Evolutionary conservation across 37 sponge, comb jelly and placozoan species (phyloP).

Genomic region (Lycopodina hypogea): DNA sequence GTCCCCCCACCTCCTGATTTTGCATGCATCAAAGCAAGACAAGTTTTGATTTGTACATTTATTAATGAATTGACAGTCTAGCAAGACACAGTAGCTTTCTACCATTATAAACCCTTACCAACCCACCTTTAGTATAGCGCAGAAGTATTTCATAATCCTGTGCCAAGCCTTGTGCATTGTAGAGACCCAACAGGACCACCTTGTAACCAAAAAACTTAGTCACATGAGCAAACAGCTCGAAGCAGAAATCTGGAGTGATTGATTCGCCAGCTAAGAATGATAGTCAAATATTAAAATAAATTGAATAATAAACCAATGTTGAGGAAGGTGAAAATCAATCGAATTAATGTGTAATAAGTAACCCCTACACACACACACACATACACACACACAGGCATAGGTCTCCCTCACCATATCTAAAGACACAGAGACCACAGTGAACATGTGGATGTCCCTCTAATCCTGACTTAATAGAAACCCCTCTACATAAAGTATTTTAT

Average conservation of each 20-base stretch:
- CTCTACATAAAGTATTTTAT: too few relatives aligned
- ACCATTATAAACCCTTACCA: too few relatives aligned
- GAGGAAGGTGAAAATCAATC: neutral
- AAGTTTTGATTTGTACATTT: neutral
- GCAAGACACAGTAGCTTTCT: too few relatives aligned
- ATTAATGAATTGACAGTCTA: neutral
- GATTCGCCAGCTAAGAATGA: constrained; percentile 63
- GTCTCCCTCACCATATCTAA: too few relatives aligned
- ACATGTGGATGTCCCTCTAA: too few relatives aligned
- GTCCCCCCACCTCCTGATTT: too few relatives aligned
- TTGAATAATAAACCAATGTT: neutral
- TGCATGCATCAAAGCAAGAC: neutral
- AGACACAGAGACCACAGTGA: too few relatives aligned
- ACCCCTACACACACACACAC: neutral
- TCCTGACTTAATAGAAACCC: too few relatives aligned
- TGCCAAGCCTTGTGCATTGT: constrained; percentile 77
- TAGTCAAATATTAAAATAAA: neutral
- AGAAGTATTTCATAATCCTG: constrained; percentile 72
- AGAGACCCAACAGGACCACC: constrained; percentile 85
- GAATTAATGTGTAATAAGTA: neutral
- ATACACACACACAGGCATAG: too few relatives aligned
- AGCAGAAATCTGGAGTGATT: constrained; percentile 86
- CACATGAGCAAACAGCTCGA: constrained; percentile 96
- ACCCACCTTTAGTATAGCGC: constrained; percentile 72
- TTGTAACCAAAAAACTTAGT: constrained; percentile 98